Evolutionary conservation across 1,140 invertebrate genomes (phyloP), one percentile per base, ranked within the genome.

Genomic region (Ceratoteleas bidentatus): DNA sequence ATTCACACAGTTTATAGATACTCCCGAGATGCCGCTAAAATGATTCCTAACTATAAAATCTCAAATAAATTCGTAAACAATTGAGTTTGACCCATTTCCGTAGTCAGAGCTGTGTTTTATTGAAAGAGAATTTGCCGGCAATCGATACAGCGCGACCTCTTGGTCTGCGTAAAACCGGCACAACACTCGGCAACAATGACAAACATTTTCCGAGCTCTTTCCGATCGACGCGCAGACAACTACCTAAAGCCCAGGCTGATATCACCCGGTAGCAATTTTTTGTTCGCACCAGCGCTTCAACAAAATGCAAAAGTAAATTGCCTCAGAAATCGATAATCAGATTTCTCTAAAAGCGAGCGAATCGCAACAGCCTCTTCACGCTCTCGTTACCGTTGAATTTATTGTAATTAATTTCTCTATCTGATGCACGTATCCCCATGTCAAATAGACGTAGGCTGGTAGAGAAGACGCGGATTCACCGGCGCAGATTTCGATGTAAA

Each of bases 361-460:
- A 77, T 68, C 34, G 53, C 74, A 83, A 79, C 70, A 54, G 80
- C 78, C 69, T 75, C 84, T 79, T 88, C 74, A 83, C 86, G 86
- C 85, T 87, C 88, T 89, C 86, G 86, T 91, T 90, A 88, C 86
- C 86, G 87, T 88, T 90, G 88, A 91, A 91, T 91, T 90, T 90
- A 90, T 90, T 91, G 86, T 90, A 91, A 91, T 91, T 90, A 91
- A 91, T 90, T 91, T 91, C 83, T 86, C 85, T 90, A 91, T 91
- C 89, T 88, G 78, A 62, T 56, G 65, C 70, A 60, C 84, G 79
- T 73, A 89, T 88, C 87, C 1, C 4, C 24, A 24, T 24, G 64
- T 81, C 85, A 84, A 85, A 88, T 86, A 85, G 83, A 84, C 84
- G 72, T 68, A 24, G 68, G 52, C 64, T 53, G 53, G 81, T 57